phyloP scores from a whole-genome alignment of 1,140 invertebrate genomes.

The Nylanderia fulva region DNA sequence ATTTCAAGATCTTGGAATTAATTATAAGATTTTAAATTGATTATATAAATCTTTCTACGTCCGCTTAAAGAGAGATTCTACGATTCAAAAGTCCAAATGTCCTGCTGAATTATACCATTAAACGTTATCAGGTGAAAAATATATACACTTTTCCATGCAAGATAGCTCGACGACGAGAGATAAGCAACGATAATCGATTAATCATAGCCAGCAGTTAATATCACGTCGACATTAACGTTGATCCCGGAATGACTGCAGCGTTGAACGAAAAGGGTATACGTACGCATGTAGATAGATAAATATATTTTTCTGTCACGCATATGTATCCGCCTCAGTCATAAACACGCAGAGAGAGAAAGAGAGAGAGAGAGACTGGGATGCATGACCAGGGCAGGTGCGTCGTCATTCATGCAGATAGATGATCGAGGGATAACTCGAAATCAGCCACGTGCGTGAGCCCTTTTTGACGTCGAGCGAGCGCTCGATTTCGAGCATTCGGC shows the following conservation, averaged over 20 bases:
- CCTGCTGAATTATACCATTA: neutral
- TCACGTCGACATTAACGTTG: conserved; percentile 46
- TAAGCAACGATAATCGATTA: conserved; percentile 33
- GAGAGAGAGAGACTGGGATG: conserved; percentile 22
- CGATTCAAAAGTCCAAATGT: neutral
- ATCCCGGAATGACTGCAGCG: conserved; percentile 45
- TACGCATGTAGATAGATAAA: conserved; percentile 12
- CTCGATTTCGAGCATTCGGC: conserved; percentile 43
- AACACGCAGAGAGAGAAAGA: conserved; percentile 15
- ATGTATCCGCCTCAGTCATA: conserved; percentile 42
- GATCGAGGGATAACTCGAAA: conserved; percentile 73
- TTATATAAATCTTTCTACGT: neutral
- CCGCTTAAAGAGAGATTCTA: neutral
- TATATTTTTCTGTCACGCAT: conserved; percentile 59
- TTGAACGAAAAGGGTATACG: neutral
- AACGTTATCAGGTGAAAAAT: neutral
- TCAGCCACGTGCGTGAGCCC: conserved; percentile 53
- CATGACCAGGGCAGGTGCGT: conserved; percentile 64
- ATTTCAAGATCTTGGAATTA: too few relatives aligned
- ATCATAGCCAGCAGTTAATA: conserved; percentile 19
- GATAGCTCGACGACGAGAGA: neutral
- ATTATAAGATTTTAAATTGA: neutral
- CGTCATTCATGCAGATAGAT: conserved; percentile 75
- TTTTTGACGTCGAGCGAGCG: conserved; percentile 24
- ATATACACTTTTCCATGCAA: neutral